These are phyloP conservation scores for Bradynema listronoti DNA, from an alignment of 1,140 invertebrate species.

Conservation along the genomic window DNA sequence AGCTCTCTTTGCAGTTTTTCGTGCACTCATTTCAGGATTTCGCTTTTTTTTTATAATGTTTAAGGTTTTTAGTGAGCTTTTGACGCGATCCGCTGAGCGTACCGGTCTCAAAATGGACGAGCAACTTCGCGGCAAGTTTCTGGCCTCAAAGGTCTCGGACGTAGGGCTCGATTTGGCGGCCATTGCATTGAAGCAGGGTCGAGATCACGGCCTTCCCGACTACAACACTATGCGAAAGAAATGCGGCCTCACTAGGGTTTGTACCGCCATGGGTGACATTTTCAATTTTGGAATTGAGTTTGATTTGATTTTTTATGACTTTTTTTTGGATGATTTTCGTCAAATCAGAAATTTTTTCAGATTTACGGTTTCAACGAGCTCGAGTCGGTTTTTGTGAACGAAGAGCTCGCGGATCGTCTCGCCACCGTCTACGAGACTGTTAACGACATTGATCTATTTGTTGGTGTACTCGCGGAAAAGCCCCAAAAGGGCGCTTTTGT, in stretches of 20 bases:
- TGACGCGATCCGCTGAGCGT: conserved; percentile 25
- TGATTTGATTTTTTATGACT: neutral
- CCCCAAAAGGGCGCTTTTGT: conserved; percentile 65
- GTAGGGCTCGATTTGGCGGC: conserved; percentile 37
- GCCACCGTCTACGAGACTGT: conserved; percentile 64
- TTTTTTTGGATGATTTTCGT: neutral
- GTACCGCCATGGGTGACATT: neutral
- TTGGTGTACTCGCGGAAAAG: conserved; percentile 71
- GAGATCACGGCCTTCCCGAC: conserved; percentile 38
- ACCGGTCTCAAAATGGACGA: conserved; percentile 35
- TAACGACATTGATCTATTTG: conserved; percentile 73
- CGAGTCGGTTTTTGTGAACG: conserved; percentile 65
- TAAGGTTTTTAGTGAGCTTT: conserved; percentile 35
- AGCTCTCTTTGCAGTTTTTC: too few relatives aligned
- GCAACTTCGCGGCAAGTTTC: conserved; percentile 38
- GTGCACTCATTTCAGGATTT: too few relatives aligned
- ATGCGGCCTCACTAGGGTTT: conserved; percentile 31
- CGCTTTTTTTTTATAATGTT: too few relatives aligned
- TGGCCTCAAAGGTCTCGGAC: conserved; percentile 11
- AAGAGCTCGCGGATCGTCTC: conserved; percentile 73
- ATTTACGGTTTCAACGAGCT: conserved; percentile 38
- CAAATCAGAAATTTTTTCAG: conserved; percentile 20
- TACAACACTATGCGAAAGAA: conserved; percentile 34
- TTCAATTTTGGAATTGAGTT: neutral
- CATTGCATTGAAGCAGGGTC: conserved; percentile 35